These are phyloP conservation scores for Mola mola DNA, from an alignment of 2,113 vertebrate species.

Conservation along the genomic window DNA sequence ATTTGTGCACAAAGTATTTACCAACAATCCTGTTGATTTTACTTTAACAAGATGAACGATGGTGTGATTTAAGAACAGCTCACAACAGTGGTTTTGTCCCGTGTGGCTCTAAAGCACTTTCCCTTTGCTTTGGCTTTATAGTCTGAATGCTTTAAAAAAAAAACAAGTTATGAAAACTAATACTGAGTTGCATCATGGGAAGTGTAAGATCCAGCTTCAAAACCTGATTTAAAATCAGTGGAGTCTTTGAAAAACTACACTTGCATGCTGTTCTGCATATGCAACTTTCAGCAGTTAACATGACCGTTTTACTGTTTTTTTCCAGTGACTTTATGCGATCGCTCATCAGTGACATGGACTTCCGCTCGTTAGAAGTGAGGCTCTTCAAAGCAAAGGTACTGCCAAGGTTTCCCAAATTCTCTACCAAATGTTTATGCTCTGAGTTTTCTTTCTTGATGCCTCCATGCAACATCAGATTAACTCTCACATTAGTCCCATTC, in stretches of 20 bases:
- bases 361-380: constrained; percentile 76
- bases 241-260: background rate
- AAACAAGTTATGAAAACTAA: too few species aligned
- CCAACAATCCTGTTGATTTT: background rate
- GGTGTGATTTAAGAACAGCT: too few species aligned
- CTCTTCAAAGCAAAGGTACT: constrained; percentile 79
- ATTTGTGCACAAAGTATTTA: background rate
- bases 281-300: background rate
- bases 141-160: too few species aligned
- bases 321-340: constrained; percentile 78
- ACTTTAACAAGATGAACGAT: too few species aligned
- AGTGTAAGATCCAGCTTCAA: background rate
- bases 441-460: constrained; percentile 31
- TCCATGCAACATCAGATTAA: constrained; percentile 42
- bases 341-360: constrained; percentile 73
- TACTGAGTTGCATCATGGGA: constrained; percentile 6
- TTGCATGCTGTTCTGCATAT: background rate
- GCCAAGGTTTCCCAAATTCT: background rate
- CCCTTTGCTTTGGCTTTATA: too few species aligned
- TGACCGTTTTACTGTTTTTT: background rate
- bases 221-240: too few species aligned
- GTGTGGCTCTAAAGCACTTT: too few species aligned
- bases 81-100: too few species aligned
- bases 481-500: constrained; percentile 47
- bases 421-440: constrained; percentile 2